phyloP scores from a whole-genome alignment of 2,888 invertebrate genomes.

The Drepanosiphum platanoidis region DNA sequence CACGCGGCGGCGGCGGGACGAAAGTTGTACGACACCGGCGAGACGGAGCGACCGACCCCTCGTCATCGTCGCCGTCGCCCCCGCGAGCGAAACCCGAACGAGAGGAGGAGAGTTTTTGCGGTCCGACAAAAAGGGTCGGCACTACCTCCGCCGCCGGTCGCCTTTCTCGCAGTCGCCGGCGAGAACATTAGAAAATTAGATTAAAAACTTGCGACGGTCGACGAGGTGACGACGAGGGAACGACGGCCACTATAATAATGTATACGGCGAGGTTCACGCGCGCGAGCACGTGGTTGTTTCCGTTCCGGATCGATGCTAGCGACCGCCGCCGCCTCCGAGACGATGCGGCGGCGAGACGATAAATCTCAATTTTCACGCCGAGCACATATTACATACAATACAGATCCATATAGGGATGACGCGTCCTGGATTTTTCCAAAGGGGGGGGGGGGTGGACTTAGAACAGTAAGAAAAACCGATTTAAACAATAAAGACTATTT shows the following conservation, averaged over 20 bases:
- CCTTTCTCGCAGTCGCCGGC: background rate
- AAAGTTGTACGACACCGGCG: slow-evolving; percentile 39
- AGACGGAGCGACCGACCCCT: background rate
- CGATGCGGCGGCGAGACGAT: background rate
- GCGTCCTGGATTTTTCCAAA: no score
- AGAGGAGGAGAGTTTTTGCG: slow-evolving; percentile 51
- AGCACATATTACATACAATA: no score
- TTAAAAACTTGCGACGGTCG: slow-evolving; percentile 53
- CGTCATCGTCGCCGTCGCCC: slow-evolving; percentile 10
- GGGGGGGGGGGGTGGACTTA: no score
- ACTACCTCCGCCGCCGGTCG: background rate
- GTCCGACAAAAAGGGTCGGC: slow-evolving; percentile 54
- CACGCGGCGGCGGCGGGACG: background rate
- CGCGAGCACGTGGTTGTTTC: background rate
- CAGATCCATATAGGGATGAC: no score
- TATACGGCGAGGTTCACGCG: no score
- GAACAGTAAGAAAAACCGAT: no score
- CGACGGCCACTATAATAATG: no score
- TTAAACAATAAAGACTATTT: no score
- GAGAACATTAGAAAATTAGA: slow-evolving; percentile 43
- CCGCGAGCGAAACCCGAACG: slow-evolving; percentile 18
- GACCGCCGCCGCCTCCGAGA: background rate
- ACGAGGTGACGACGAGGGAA: background rate
- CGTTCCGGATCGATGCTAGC: background rate
- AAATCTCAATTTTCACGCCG: slow-evolving; percentile 27